A percentile compares a stretch with the other conserved stretches of the same genome.
Conservation (phyloP, 2,797 vertebrate species). For the Cuculus canorus region DNA sequence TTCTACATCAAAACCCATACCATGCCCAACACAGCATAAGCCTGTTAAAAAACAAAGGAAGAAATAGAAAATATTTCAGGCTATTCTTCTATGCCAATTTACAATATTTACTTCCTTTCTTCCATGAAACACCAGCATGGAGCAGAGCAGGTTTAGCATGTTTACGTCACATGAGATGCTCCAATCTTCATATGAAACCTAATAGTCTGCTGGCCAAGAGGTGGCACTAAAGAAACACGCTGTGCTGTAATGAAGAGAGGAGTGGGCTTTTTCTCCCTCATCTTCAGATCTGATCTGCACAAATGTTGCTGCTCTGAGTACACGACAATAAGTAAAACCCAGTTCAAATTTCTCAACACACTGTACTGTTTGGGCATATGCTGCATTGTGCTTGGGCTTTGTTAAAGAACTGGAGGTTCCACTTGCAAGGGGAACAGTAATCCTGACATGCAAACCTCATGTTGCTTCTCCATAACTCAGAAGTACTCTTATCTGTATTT, state of each 20-base stretch:
- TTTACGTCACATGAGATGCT: background rate
- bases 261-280: background rate
- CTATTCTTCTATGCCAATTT: background rate
- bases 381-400: background rate
- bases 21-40: background rate
- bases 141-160: background rate
- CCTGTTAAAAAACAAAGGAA: background rate
- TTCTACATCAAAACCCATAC: background rate
- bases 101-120: background rate
- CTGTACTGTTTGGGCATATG: slow-evolving; percentile 40
- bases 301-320: slow-evolving; percentile 27
- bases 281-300: background rate
- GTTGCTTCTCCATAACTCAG: background rate
- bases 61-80: background rate
- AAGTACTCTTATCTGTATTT: background rate
- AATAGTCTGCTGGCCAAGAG: slow-evolving; percentile 44
- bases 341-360: slow-evolving; percentile 15
- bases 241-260: background rate
- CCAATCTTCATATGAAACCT: background rate
- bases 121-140: background rate
- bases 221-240: slow-evolving; percentile 44
- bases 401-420: background rate
- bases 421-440: background rate
- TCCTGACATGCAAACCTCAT: background rate
- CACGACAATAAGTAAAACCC: background rate